phyloP scores from a whole-genome alignment of 2,888 invertebrate genomes.

The Machimus rusticus region DNA sequence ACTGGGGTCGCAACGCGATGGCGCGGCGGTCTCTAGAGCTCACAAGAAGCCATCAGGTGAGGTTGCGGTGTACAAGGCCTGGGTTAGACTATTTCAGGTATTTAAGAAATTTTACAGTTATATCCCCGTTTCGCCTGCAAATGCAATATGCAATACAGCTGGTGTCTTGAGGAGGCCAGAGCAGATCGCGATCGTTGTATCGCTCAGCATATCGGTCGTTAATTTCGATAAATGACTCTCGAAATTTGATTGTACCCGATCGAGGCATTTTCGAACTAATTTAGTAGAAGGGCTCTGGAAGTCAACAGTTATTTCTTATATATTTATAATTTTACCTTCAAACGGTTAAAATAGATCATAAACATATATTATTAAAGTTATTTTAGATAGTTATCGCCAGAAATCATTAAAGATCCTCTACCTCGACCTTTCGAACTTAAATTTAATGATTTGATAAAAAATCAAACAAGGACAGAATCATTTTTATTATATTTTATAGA shows the following conservation, averaged over 20 bases:
- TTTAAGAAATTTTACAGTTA: slow-evolving; percentile 32
- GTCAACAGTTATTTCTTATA: background rate
- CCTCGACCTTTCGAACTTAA: too few relatives aligned
- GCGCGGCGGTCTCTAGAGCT: background rate
- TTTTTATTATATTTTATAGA: too few relatives aligned
- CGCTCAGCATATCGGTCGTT: background rate
- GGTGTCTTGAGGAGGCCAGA: background rate
- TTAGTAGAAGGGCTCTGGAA: background rate
- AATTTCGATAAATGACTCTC: background rate
- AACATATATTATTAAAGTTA: background rate
- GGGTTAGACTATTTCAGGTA: background rate
- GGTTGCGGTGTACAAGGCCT: background rate
- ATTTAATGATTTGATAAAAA: too few relatives aligned
- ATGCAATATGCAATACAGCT: background rate
- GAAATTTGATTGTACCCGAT: background rate
- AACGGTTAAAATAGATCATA: background rate
- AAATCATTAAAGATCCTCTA: too few relatives aligned
- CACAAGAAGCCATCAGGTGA: background rate
- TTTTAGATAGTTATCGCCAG: background rate
- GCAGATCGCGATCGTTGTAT: background rate
- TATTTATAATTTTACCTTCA: background rate
- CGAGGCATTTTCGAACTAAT: background rate
- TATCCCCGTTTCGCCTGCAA: background rate
- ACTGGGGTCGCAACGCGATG: too few relatives aligned
- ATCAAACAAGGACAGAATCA: too few relatives aligned